Evolutionary conservation across 2,888 invertebrate genomes (phyloP).

Genomic region (Vandiemenella viatica): DNA sequence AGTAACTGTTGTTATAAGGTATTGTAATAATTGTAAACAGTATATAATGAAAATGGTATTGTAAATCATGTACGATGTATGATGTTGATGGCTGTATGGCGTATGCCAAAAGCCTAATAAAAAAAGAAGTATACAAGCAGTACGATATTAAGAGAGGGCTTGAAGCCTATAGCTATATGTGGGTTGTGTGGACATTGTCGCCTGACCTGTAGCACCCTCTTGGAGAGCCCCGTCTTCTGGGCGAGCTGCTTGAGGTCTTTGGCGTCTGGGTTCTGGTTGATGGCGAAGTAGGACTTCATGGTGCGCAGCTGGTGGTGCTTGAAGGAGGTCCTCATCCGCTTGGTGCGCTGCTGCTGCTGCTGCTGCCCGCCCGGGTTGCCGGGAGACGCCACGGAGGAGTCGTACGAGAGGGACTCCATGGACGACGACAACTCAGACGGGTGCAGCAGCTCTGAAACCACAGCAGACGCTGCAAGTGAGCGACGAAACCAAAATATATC

Average conservation of each 20-base stretch:
- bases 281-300: constrained; percentile 97
- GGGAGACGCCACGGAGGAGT: constrained; percentile 21
- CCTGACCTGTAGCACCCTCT: constrained; percentile 93
- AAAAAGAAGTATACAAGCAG: no score
- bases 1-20: no score
- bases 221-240: constrained; percentile 94
- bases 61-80: no score
- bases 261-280: constrained; percentile 99
- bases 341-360: constrained; percentile 53
- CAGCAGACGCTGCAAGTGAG: no score
- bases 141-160: no score
- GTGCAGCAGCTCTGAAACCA: constrained; percentile 51
- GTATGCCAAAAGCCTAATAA: no score
- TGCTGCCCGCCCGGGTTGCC: constrained; percentile 22
- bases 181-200: no score
- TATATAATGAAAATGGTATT: no score
- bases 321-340: constrained; percentile 97
- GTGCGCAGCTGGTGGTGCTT: constrained; percentile 97
- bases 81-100: no score
- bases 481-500: no score
- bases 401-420: constrained; percentile 63
- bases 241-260: constrained; percentile 97
- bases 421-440: constrained; percentile 26
- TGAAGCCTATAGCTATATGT: no score
- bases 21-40: no score